Evolutionary conservation across 2,888 invertebrate genomes (phyloP).

Genomic region (Morpho achilles): DNA sequence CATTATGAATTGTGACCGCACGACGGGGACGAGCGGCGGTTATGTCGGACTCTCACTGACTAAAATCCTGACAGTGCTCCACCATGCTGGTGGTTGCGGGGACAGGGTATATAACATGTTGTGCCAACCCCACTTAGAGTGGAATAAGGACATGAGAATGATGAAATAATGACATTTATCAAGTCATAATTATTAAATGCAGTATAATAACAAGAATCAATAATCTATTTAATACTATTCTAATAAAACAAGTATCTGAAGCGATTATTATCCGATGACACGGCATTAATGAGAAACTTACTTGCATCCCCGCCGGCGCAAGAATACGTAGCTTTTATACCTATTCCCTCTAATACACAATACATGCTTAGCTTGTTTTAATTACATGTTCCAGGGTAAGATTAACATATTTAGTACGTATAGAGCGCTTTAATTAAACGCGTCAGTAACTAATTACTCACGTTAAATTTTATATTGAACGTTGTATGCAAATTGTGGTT

Average conservation of each 20-base stretch:
- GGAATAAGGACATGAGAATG: no score
- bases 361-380: conserved; percentile 20
- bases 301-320: conserved; percentile 24
- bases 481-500: conserved; percentile 1
- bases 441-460: conserved; percentile 5
- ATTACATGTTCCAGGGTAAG: conserved; percentile 19
- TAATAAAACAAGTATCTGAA: conserved; percentile 1
- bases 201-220: no score
- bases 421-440: conserved; percentile 6
- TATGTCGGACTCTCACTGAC: no score
- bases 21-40: no score
- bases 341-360: conserved; percentile 16
- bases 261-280: conserved; percentile 22
- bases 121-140: no score
- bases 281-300: conserved; percentile 29
- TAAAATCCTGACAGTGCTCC: no score
- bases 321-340: conserved; percentile 20
- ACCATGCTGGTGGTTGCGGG: no score
- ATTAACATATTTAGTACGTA: conserved; percentile 16
- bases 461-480: conserved; percentile 6
- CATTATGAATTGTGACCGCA: no score
- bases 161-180: no score
- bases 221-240: no score
- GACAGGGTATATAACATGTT: no score
- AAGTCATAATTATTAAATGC: no score